Conservation (phyloP, 2,888 invertebrate genomes). For the Agrochola macilenta region DNA sequence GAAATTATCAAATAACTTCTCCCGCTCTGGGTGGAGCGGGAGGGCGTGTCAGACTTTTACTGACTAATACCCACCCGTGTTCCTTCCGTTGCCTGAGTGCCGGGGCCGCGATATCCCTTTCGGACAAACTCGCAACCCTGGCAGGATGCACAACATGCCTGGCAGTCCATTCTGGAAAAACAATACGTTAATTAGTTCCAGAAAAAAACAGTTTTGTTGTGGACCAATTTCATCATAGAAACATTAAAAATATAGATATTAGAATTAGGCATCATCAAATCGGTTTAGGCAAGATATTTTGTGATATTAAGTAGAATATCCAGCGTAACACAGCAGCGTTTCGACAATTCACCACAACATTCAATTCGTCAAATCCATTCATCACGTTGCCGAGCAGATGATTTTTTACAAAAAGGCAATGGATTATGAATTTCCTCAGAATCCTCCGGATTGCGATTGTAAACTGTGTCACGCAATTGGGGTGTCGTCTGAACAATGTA, state of each 20-base stretch:
- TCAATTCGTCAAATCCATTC: background rate
- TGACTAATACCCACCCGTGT: no score
- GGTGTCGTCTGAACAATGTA: background rate
- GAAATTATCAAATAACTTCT: no score
- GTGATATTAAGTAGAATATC: background rate
- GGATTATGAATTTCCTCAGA: background rate
- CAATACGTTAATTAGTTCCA: background rate
- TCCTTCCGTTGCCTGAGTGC: no score
- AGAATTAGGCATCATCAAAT: background rate
- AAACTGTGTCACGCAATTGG: background rate
- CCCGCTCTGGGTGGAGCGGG: no score
- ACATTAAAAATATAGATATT: background rate
- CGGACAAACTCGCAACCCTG: no score
- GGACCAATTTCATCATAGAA: no score
- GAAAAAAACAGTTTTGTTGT: background rate
- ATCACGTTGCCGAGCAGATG: background rate
- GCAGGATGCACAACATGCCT: background rate
- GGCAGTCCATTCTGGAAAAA: background rate
- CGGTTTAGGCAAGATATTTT: background rate
- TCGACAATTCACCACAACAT: no score
- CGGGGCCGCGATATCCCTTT: no score
- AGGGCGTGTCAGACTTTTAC: no score
- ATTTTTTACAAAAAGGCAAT: background rate
- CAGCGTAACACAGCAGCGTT: no score
- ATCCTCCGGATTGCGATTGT: background rate